These are phyloP conservation scores for Spodoptera littoralis DNA, from an alignment of 2,888 invertebrate genomes.

Conservation along the genomic window DNA sequence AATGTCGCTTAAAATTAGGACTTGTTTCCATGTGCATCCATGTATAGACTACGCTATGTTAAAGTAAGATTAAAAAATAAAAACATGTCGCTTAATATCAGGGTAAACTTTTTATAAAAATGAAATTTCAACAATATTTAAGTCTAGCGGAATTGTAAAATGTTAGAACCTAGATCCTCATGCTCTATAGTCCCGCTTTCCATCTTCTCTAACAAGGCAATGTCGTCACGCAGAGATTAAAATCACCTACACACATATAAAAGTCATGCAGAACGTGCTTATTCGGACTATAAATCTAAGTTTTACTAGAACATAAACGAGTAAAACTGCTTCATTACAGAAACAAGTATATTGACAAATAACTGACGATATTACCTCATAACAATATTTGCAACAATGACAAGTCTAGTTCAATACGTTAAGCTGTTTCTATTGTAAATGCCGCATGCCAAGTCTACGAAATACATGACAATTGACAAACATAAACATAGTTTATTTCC, in stretches of 20 bases:
- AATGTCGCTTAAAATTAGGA: constrained; percentile 22
- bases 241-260: constrained; percentile 17
- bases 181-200: too few species aligned
- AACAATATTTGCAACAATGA: constrained; percentile 19
- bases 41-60: neutral
- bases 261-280: constrained; percentile 4
- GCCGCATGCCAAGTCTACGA: constrained; percentile 40
- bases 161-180: too few species aligned
- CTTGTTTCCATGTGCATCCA: constrained; percentile 11
- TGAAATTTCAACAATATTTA: too few species aligned
- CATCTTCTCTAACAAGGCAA: too few species aligned
- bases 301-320: constrained; percentile 15
- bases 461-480: constrained; percentile 37
- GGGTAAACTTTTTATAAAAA: too few species aligned
- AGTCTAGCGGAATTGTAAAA: too few species aligned
- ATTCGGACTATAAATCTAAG: constrained; percentile 17
- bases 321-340: constrained; percentile 35
- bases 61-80: neutral
- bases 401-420: constrained; percentile 24
- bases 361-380: constrained; percentile 25
- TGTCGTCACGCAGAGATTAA: constrained; percentile 1
- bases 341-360: constrained; percentile 36
- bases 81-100: too few species aligned
- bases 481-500: constrained; percentile 11
- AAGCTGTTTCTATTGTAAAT: constrained; percentile 32